A percentile compares a stretch with the other conserved stretches of the same genome.
These are phyloP conservation scores for Melipona beecheii DNA, from an alignment of 2,888 invertebrate genomes.

Conservation along the genomic window DNA sequence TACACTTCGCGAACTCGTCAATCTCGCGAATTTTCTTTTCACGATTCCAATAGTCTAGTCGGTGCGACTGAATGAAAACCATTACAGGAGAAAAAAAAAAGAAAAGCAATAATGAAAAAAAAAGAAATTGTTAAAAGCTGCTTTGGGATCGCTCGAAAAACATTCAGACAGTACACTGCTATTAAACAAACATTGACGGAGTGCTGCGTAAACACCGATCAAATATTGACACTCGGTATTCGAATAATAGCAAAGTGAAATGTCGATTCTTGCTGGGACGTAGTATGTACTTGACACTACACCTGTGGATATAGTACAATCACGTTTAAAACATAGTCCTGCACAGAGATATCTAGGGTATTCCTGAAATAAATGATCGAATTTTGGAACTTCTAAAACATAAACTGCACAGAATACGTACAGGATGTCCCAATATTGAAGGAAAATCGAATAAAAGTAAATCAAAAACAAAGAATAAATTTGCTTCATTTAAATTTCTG, in stretches of 20 bases:
- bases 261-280: constrained; percentile 18
- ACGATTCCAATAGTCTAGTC: too few relatives aligned
- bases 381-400: neutral
- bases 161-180: constrained; percentile 29
- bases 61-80: neutral
- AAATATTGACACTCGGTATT: constrained; percentile 32
- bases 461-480: too few relatives aligned
- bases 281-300: neutral
- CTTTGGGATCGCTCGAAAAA: constrained; percentile 22
- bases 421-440: too few relatives aligned
- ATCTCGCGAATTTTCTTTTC: constrained; percentile 27
- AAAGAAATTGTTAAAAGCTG: neutral
- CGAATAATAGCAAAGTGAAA: constrained; percentile 43
- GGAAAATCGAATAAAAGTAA: too few relatives aligned
- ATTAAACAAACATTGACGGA: constrained; percentile 38
- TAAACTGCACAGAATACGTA: too few relatives aligned
- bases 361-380: neutral
- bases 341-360: neutral
- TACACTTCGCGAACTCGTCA: constrained; percentile 12
- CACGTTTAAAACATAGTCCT: neutral
- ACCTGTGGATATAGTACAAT: neutral
- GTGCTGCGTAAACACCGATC: constrained; percentile 45
- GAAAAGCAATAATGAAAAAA: too few relatives aligned
- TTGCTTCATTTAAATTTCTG: too few relatives aligned
- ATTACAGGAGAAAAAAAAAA: neutral